phyloP scores from a whole-genome alignment of 2,888 invertebrate genomes.

The Drosophila histrio region DNA sequence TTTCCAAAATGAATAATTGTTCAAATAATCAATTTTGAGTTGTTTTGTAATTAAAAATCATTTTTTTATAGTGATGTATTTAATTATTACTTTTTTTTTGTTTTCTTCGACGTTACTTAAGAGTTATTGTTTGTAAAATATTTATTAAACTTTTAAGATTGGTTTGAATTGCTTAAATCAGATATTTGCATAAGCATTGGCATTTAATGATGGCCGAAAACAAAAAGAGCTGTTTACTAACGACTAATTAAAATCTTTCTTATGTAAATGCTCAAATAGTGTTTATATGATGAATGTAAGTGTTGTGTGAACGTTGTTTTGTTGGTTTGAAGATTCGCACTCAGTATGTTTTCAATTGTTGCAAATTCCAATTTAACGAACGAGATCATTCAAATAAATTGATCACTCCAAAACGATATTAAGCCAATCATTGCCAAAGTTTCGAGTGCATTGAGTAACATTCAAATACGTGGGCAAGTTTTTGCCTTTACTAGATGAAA shows the following conservation, averaged over 20 bases:
- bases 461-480: slow-evolving; percentile 34
- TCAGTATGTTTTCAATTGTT: background rate
- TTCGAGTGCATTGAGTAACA: slow-evolving; percentile 23
- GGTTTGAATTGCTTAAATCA: background rate
- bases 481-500: slow-evolving; percentile 14
- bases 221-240: background rate
- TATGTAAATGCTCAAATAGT: background rate
- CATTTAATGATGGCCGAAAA: background rate
- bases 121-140: no score
- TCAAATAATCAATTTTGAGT: no score
- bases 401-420: background rate
- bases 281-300: background rate
- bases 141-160: no score
- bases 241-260: slow-evolving; percentile 2
- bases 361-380: background rate
- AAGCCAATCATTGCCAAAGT: slow-evolving; percentile 38
- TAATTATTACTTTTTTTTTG: no score
- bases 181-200: background rate
- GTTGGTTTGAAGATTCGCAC: background rate
- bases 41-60: no score
- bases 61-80: no score
- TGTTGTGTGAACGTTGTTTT: background rate
- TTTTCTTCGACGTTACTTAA: no score
- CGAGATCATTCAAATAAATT: background rate
- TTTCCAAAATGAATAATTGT: no score